Evolutionary conservation across 2,113 vertebrate species (phyloP).

Genomic region (Argyrosomus japonicus): DNA sequence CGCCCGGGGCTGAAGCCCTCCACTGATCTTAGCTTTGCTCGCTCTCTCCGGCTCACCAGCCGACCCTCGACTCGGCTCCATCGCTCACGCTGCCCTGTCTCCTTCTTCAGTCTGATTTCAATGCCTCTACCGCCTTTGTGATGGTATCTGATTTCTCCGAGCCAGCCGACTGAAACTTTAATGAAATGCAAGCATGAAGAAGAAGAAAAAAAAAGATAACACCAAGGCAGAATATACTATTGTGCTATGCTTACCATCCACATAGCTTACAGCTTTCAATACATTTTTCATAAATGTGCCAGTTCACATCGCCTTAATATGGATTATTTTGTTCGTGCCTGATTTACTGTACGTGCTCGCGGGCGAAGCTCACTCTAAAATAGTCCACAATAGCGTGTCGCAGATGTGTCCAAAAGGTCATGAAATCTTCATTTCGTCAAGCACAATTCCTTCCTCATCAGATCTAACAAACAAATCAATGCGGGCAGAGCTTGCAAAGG

Average conservation of each 20-base stretch:
- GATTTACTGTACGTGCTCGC: neutral
- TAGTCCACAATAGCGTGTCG: conserved; percentile 8
- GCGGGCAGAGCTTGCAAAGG: conserved; percentile 31
- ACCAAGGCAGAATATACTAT: conserved; percentile 42
- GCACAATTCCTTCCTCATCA: conserved; percentile 23
- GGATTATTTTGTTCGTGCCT: conserved; percentile 13
- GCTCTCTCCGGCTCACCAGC: conserved; percentile 30
- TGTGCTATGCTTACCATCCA: conserved; percentile 22
- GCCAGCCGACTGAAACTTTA: conserved; percentile 62
- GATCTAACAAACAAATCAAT: conserved; percentile 56
- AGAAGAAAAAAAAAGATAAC: conserved; percentile 20
- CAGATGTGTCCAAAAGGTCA: conserved; percentile 8
- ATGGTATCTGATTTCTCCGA: conserved; percentile 66
- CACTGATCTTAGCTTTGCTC: conserved; percentile 54
- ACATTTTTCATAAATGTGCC: conserved; percentile 55
- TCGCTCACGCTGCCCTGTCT: conserved; percentile 31
- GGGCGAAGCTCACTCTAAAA: neutral
- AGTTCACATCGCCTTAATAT: conserved; percentile 29
- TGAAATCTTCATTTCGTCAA: conserved; percentile 26
- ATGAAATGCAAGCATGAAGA: conserved; percentile 62
- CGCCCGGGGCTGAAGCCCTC: conserved; percentile 59
- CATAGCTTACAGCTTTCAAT: conserved; percentile 53
- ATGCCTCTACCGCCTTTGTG: conserved; percentile 45
- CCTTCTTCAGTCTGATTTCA: conserved; percentile 45
- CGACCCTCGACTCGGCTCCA: conserved; percentile 37